These are phyloP conservation scores for Rhynchonema sp. DNA, from an alignment of 2,888 invertebrate species.

Conservation along the genomic window DNA sequence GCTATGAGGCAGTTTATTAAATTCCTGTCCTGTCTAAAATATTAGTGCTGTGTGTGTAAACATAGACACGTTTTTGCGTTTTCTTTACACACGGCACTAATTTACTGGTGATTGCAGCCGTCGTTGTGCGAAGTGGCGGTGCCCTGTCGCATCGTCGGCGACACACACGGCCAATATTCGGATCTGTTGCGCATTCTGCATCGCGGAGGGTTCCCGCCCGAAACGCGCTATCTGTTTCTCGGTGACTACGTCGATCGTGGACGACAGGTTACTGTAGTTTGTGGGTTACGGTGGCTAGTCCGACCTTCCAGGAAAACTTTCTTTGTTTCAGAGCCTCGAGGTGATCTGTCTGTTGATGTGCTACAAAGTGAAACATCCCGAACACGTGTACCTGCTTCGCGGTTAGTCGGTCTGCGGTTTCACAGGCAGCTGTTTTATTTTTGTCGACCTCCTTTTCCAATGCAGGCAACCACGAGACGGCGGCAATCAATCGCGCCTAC, in stretches of 20 bases:
- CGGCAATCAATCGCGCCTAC: conserved; percentile 33
- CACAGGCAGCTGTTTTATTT: no score
- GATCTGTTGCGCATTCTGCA: conserved; percentile 79
- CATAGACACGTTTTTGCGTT: no score
- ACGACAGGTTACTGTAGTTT: neutral
- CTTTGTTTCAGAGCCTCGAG: conserved; percentile 23
- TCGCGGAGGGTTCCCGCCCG: conserved; percentile 40
- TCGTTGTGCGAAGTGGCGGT: neutral
- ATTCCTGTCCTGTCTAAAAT: no score
- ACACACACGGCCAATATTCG: conserved; percentile 94
- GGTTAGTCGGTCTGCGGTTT: no score
- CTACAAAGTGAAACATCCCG: conserved; percentile 38
- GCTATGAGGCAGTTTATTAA: no score
- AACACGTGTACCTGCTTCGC: conserved; percentile 37
- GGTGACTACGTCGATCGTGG: conserved; percentile 43
- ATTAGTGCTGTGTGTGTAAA: no score
- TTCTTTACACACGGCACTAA: no score
- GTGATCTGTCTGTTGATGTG: conserved; percentile 37
- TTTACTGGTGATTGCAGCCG: no score
- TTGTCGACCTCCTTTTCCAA: no score
- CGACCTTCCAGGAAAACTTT: neutral
- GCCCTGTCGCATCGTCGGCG: conserved; percentile 40
- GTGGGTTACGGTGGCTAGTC: no score
- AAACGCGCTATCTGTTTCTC: neutral
- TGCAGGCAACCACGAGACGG: conserved; percentile 41